Evolutionary conservation across 2,888 invertebrate species (phyloP).

Genomic region (Baronia brevicornis): DNA sequence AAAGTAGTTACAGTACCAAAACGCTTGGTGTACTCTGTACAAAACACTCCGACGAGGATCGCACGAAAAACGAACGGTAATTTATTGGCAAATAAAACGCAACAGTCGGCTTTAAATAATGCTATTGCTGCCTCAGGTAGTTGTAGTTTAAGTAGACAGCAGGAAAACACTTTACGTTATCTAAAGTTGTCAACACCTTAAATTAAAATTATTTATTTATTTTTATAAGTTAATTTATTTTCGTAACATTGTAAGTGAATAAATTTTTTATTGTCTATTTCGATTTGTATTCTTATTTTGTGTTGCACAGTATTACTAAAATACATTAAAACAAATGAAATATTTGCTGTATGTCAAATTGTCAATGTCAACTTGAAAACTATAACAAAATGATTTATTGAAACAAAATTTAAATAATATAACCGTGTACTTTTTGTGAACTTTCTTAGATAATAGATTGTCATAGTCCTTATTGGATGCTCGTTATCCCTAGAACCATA

Average conservation of each 20-base stretch:
- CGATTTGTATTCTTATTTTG: neutral
- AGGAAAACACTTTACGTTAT: conserved; percentile 2
- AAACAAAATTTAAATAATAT: too few relatives aligned
- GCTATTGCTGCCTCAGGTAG: conserved; percentile 29
- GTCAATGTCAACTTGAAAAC: too few relatives aligned
- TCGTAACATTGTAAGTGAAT: too few relatives aligned
- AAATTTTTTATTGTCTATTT: neutral
- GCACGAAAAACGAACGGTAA: conserved; percentile 20
- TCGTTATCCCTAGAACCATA: too few relatives aligned
- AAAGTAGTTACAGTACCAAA: conserved; percentile 14
- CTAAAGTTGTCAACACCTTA: neutral
- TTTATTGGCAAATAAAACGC: conserved; percentile 32
- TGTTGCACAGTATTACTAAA: too few relatives aligned
- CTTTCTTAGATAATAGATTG: too few relatives aligned
- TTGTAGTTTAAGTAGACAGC: conserved; percentile 15
- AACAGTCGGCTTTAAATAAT: conserved; percentile 34
- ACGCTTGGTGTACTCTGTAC: conserved; percentile 25
- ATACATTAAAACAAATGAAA: too few relatives aligned
- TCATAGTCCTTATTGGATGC: too few relatives aligned
- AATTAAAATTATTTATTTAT: conserved; percentile 7
- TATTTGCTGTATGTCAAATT: neutral
- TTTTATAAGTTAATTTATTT: neutral
- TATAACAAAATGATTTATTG: too few relatives aligned
- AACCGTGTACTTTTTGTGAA: too few relatives aligned
- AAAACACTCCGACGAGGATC: conserved; percentile 25